Conservation (phyloP, 2,888 invertebrate species). For the Epirrhoe alternata region DNA sequence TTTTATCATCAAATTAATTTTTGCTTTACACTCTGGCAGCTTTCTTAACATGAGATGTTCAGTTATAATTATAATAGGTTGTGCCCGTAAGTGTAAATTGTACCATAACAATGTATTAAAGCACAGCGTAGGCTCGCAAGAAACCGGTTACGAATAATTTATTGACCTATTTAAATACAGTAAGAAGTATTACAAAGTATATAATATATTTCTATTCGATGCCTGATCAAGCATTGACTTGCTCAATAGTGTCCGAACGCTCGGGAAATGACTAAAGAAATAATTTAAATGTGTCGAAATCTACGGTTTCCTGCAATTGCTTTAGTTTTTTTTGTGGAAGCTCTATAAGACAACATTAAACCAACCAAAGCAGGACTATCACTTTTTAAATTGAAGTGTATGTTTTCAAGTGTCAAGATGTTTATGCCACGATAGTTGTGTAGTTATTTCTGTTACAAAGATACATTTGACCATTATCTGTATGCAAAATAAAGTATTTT, state of each 20-base stretch:
- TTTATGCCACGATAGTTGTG: conserved; percentile 5
- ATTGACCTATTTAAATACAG: conserved; percentile 25
- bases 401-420: conserved; percentile 5
- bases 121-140: conserved; percentile 20
- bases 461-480: conserved; percentile 6
- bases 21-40: conserved; percentile 35
- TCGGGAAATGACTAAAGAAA: conserved; percentile 6
- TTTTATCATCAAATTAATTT: background rate
- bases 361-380: too few species aligned
- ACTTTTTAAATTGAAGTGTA: too few species aligned
- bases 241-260: background rate
- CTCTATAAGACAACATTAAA: too few species aligned
- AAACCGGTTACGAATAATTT: conserved; percentile 24
- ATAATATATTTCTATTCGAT: conserved; percentile 15
- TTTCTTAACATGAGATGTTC: conserved; percentile 33
- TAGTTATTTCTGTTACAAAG: conserved; percentile 6
- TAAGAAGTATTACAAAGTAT: conserved; percentile 24
- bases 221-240: conserved; percentile 6
- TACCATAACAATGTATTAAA: conserved; percentile 41
- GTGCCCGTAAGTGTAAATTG: conserved; percentile 54
- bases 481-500: conserved; percentile 6
- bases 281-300: background rate
- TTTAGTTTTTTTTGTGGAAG: too few species aligned
- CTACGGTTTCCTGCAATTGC: background rate
- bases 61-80: conserved; percentile 54